Base-by-base conservation (phyloP, 2,113 vertebrate species). In the Spea bombifrons region DNA sequence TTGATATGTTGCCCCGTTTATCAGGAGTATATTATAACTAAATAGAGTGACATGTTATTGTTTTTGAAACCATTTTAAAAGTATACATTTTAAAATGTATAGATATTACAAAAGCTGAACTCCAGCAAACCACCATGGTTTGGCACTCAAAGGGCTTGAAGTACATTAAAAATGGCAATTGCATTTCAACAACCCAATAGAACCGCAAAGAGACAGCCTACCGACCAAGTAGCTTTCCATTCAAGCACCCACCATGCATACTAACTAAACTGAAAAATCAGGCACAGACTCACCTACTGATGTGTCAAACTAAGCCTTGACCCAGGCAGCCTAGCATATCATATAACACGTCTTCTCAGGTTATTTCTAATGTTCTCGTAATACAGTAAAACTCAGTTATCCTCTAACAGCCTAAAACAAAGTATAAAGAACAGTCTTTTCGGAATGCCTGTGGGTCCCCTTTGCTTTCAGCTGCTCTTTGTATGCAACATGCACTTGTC, bases 401-500 rank as follows among this genome's bases (percentile, higher is more conserved):
- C 63, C 61, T 53, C 77, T 47, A 71, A 13, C 69, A 59, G 16
- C 50, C 16, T 8, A 15, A 73, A 59, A 30, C 65, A 72, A 66
- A 78, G 70, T 64, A 78, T 72, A 78, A 57, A 55, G 30, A 55
- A 78, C 30, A 48, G 50, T 59, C 63, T 48, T 50, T 50, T 70
- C 67, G 50, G 50, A 16, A 46, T 59, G 53, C 70, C 71, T 50
- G 67, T 72, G 59, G 69, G 71, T 78, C 76, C 71, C 76, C 55
- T 66, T 63, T 73, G 77, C 50, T 66, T 79, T 72, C 77, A 66
- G 55, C 57, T 72, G 76, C 9, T 78, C 76, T 72, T 78, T 78
- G 76, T 78, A 78, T 67, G 50, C 57, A 79, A 73, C 50, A 66
- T 70, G 67, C 77, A 79, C 70, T 79, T 73, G 55, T 79, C 70